Conservation (phyloP, 1,140 invertebrate genomes). For the Cotesia chilonis region DNA sequence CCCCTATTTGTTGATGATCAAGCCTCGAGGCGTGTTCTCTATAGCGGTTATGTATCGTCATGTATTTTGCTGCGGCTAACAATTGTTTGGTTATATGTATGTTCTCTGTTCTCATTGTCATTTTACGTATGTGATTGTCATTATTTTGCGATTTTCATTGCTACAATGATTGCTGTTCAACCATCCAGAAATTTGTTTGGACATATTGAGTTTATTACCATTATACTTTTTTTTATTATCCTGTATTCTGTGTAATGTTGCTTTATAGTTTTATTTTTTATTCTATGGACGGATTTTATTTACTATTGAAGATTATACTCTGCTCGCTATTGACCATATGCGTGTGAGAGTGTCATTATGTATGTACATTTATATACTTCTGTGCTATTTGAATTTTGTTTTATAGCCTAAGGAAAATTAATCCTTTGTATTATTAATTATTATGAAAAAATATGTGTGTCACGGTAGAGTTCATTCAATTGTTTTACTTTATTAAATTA, state of each 20-base stretch:
- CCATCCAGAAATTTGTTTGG: slow-evolving; percentile 59
- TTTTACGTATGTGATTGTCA: slow-evolving; percentile 50
- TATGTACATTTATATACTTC: too few species aligned
- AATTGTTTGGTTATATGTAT: background rate
- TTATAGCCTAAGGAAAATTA: too few species aligned
- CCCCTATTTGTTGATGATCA: slow-evolving; percentile 62
- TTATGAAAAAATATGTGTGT: too few species aligned
- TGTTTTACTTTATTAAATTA: too few species aligned
- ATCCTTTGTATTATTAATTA: too few species aligned
- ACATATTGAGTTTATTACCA: slow-evolving; percentile 52
- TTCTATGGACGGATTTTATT: background rate
- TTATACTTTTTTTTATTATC: background rate
- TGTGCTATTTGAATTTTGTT: too few species aligned
- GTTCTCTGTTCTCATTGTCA: slow-evolving; percentile 48
- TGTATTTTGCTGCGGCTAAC: slow-evolving; percentile 9
- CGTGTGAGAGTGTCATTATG: too few species aligned
- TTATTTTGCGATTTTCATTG: slow-evolving; percentile 62
- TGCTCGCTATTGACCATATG: too few species aligned
- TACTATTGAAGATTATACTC: too few species aligned
- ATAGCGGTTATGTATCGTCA: slow-evolving; percentile 34
- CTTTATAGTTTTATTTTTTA: background rate
- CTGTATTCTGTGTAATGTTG: slow-evolving; percentile 34
- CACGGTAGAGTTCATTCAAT: too few species aligned
- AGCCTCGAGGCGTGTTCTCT: slow-evolving; percentile 54
- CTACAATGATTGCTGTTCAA: slow-evolving; percentile 52